These are phyloP conservation scores for Caenorhabditis brenneri DNA, from an alignment of 1,140 invertebrate genomes.

Conservation along the genomic window DNA sequence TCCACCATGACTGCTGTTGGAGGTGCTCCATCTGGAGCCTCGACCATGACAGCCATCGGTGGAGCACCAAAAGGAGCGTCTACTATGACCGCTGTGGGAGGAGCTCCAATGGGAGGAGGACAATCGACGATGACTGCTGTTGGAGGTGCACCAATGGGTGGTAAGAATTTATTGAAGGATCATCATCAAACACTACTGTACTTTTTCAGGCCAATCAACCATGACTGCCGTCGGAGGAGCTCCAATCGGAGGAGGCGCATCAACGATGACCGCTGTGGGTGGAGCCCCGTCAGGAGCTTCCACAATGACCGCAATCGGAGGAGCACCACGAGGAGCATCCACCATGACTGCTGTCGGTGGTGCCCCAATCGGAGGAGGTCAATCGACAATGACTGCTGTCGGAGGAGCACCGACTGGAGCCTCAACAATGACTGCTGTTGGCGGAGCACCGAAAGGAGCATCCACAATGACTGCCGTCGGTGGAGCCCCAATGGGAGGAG, in stretches of 20 bases:
- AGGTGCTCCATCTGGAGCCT: slow-evolving; percentile 10
- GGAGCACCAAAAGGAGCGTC: slow-evolving; percentile 26
- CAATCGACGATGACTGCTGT: not conserved
- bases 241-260: not conserved
- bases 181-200: no score
- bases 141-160: not conserved
- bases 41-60: slow-evolving; percentile 42
- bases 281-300: not conserved
- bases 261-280: not conserved
- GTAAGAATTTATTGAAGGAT: no score
- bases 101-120: not conserved
- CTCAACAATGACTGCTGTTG: slow-evolving; percentile 41
- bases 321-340: slow-evolving; percentile 8
- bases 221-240: not conserved
- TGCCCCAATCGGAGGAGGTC: not conserved
- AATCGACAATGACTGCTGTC: slow-evolving; percentile 1
- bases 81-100: slow-evolving; percentile 43
- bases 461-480: slow-evolving; percentile 6
- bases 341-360: slow-evolving; percentile 41
- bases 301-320: not conserved
- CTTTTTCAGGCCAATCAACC: not conserved
- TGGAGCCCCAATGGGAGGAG: not conserved
- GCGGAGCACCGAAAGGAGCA: not conserved
- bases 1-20: slow-evolving; percentile 50
- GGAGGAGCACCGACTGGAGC: slow-evolving; percentile 15